Conservation (phyloP, 2,888 invertebrate genomes). For the Neoitamus cyanurus region DNA sequence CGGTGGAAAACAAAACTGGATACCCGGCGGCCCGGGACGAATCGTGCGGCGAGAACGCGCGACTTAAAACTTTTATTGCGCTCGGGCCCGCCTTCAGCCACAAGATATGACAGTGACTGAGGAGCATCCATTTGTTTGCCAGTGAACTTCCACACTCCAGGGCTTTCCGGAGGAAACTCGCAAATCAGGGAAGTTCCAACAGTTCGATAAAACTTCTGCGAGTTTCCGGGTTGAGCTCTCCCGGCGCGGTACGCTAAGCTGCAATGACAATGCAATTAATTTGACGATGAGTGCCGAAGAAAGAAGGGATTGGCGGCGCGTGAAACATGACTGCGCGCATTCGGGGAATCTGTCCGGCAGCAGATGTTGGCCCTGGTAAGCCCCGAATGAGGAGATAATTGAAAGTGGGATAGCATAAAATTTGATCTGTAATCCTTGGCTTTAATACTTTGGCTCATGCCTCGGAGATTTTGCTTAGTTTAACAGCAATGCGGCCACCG, state of each 20-base stretch:
- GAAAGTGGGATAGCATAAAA: neutral
- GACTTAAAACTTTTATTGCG: neutral
- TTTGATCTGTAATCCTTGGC: constrained; percentile 17
- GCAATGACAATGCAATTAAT: constrained; percentile 19
- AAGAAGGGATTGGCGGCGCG: neutral
- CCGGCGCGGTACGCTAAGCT: neutral
- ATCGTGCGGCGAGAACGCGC: neutral
- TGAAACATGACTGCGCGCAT: neutral
- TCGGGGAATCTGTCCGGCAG: neutral
- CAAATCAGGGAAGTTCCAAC: neutral
- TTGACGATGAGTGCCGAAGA: neutral
- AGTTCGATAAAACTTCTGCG: neutral
- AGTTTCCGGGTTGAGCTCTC: neutral
- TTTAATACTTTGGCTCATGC: neutral
- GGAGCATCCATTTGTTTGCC: neutral
- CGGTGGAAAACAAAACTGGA: neutral
- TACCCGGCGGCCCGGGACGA: neutral
- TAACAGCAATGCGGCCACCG: neutral
- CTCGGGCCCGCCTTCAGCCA: neutral
- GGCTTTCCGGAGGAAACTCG: neutral
- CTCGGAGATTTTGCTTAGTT: neutral
- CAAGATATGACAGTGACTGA: constrained; percentile 24
- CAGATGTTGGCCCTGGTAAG: neutral
- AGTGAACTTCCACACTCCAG: neutral
- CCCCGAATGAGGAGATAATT: neutral